These are phyloP conservation scores for Brachyhypopomus occidentalis DNA, from an alignment of 2,113 vertebrate genomes.

Conservation along the genomic window DNA sequence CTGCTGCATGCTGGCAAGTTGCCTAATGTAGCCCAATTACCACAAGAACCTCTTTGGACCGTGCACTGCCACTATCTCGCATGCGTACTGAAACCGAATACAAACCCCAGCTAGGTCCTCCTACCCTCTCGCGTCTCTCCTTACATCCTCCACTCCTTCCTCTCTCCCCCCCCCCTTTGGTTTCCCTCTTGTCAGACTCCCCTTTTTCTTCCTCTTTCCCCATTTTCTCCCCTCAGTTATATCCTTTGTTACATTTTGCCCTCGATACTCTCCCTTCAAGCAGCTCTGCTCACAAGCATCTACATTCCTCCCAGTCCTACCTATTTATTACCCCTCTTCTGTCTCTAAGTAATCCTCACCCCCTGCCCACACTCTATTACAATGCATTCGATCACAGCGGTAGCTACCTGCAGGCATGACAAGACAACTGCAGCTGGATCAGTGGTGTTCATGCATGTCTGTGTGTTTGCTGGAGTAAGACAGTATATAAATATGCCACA, in stretches of 20 bases:
- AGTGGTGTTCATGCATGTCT: too few species aligned
- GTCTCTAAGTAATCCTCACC: slow-evolving; percentile 7
- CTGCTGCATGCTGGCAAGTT: slow-evolving; percentile 43
- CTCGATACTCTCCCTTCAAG: slow-evolving; percentile 5
- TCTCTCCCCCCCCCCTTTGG: slow-evolving; percentile 9
- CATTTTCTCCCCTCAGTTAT: not conserved
- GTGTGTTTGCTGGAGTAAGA: too few species aligned
- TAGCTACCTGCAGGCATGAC: not conserved
- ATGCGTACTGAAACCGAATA: slow-evolving; percentile 33
- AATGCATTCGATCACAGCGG: not conserved
- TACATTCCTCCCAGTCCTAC: slow-evolving; percentile 16
- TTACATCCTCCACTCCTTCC: not conserved
- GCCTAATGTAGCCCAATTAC: slow-evolving; percentile 55
- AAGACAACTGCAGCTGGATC: slow-evolving; percentile 1
- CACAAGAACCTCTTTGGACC: slow-evolving; percentile 43
- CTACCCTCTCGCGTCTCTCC: not conserved
- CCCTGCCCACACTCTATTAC: not conserved
- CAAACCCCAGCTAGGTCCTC: slow-evolving; percentile 20
- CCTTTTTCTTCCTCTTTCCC: not conserved
- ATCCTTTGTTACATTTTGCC: not conserved
- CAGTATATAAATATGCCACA: too few species aligned
- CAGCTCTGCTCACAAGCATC: not conserved
- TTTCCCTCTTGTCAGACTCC: not conserved
- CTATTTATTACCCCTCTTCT: not conserved
- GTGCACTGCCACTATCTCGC: not conserved